Evolutionary conservation across 2,797 vertebrate genomes (phyloP).

Genomic region (Myotis findleyi): DNA sequence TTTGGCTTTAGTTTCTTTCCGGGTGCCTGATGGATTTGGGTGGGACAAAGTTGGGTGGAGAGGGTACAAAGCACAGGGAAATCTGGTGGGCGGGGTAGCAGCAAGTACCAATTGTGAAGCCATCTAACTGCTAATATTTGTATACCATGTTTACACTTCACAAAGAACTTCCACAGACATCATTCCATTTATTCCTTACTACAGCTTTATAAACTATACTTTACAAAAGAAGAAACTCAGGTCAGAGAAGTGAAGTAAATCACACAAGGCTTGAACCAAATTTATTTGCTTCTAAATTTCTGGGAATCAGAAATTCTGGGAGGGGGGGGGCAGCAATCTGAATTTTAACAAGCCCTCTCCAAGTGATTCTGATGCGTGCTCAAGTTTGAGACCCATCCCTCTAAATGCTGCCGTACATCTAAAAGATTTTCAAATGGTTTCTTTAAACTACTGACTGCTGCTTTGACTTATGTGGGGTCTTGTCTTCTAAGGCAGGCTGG

Average conservation of each 20-base stretch:
- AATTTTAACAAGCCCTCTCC: not conserved
- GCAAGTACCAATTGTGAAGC: slow-evolving; percentile 19
- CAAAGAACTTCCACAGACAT: slow-evolving; percentile 20
- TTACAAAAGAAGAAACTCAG: slow-evolving; percentile 39
- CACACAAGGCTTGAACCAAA: slow-evolving; percentile 20
- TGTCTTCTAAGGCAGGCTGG: slow-evolving; percentile 1
- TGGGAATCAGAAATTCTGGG: not conserved
- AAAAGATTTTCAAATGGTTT: slow-evolving; percentile 28
- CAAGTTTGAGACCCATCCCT: not conserved
- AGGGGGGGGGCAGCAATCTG: not conserved
- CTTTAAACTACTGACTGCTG: slow-evolving; percentile 7
- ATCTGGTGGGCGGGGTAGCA: not conserved
- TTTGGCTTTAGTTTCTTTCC: slow-evolving; percentile 16
- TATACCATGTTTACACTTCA: not conserved
- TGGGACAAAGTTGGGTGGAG: slow-evolving; percentile 4
- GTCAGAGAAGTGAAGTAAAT: slow-evolving; percentile 11
- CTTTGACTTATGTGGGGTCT: slow-evolving; percentile 35
- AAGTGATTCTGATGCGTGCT: not conserved
- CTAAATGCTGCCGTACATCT: slow-evolving; percentile 17
- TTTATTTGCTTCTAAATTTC: slow-evolving; percentile 16
- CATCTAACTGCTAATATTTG: not conserved
- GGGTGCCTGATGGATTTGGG: not conserved
- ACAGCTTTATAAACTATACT: not conserved
- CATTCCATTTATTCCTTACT: not conserved
- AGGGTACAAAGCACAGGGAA: slow-evolving; percentile 26